These are phyloP conservation scores for Xestia ashworthii DNA, from an alignment of 2,888 invertebrate genomes.

Conservation along the genomic window DNA sequence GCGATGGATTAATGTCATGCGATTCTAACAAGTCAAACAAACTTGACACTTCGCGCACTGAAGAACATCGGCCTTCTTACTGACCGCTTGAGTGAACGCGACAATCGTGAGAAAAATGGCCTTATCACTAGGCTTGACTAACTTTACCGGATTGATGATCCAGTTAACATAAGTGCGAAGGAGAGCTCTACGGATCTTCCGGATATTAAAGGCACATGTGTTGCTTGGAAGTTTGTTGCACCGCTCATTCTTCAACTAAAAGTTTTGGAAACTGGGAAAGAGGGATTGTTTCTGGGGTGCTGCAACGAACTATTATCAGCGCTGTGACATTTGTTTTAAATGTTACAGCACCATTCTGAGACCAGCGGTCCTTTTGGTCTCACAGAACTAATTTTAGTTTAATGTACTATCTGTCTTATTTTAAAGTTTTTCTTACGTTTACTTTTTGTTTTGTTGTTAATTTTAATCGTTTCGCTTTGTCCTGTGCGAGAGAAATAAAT, in stretches of 20 bases:
- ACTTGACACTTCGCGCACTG: constrained; percentile 5
- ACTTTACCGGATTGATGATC: background rate
- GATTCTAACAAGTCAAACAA: constrained; percentile 1
- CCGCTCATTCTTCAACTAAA: background rate
- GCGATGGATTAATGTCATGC: background rate
- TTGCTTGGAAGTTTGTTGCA: background rate
- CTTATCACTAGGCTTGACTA: constrained; percentile 5
- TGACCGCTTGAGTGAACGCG: constrained; percentile 19
- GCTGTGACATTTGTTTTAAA: background rate
- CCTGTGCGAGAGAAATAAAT: no score
- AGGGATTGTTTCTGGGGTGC: no score
- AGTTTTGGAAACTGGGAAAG: background rate
- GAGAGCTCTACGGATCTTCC: background rate
- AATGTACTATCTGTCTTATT: no score
- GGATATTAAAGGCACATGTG: background rate
- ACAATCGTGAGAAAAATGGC: constrained; percentile 35
- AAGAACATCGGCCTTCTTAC: constrained; percentile 31
- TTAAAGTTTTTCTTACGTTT: no score
- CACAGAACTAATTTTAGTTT: no score
- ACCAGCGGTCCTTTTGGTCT: no score
- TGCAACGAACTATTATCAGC: background rate
- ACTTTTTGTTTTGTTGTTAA: no score
- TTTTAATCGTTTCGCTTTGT: no score
- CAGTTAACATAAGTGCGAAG: background rate
- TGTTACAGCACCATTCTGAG: background rate